Conservation (phyloP, 2,888 invertebrate genomes). For the Conops quadrifasciatus region DNA sequence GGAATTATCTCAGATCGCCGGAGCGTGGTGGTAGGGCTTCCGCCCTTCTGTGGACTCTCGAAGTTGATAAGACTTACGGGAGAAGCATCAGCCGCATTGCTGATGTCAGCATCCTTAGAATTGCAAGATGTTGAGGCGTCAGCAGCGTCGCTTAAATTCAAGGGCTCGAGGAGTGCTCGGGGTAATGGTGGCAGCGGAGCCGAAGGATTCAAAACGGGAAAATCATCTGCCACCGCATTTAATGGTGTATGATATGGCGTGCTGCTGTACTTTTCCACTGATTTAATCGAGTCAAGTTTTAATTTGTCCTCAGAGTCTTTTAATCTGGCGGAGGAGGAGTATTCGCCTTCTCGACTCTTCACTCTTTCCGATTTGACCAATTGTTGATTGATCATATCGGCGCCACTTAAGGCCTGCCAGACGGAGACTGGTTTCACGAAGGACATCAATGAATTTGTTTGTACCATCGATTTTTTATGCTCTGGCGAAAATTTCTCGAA, state of each 20-base stretch:
- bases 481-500: conserved; percentile 40
- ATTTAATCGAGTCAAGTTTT: conserved; percentile 19
- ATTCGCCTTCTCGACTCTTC: conserved; percentile 35
- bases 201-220: conserved; percentile 47
- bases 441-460: background rate
- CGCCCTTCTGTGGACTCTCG: conserved; percentile 61
- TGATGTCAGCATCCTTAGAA: conserved; percentile 17
- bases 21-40: conserved; percentile 39
- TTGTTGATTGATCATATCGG: conserved; percentile 44
- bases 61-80: conserved; percentile 61
- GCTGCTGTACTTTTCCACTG: background rate
- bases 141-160: conserved; percentile 43
- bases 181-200: conserved; percentile 55
- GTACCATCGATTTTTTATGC: conserved; percentile 4
- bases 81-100: background rate
- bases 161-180: conserved; percentile 51
- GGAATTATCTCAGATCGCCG: conserved; percentile 41
- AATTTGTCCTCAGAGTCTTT: conserved; percentile 34
- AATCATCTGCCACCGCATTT: conserved; percentile 45
- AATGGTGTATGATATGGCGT: conserved; percentile 25
- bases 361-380: conserved; percentile 37
- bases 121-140: conserved; percentile 24
- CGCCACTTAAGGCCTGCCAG: conserved; percentile 48
- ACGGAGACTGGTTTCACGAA: conserved; percentile 30
- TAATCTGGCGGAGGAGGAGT: conserved; percentile 37